Conservation (phyloP, 1,140 invertebrate genomes). For the Telenomus remus region DNA sequence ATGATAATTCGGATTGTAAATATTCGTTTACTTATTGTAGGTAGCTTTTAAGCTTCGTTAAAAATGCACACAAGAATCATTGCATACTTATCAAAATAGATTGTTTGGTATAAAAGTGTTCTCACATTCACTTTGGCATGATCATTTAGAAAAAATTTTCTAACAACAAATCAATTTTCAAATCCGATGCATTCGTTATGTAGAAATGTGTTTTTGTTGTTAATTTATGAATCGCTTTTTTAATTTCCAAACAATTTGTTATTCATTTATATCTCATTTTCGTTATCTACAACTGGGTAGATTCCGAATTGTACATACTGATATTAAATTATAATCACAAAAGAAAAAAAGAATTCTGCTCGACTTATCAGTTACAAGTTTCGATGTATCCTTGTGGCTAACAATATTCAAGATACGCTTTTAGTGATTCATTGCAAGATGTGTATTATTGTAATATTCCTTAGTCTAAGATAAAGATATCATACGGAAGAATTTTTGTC, state of each 20-base stretch:
- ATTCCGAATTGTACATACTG: conserved; percentile 15
- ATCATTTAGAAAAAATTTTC: conserved; percentile 7
- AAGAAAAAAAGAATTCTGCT: not conserved
- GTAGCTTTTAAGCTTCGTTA: conserved; percentile 11
- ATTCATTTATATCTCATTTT: too few species aligned
- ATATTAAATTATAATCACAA: conserved; percentile 8
- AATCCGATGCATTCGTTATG: conserved; percentile 7
- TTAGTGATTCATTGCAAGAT: conserved; percentile 1
- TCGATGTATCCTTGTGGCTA: not conserved
- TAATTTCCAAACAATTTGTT: too few species aligned
- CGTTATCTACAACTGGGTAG: conserved; percentile 35
- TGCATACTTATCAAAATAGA: conserved; percentile 19
- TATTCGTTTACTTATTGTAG: conserved; percentile 36
- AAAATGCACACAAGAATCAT: conserved; percentile 5
- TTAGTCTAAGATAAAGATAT: conserved; percentile 34
- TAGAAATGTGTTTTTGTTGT: not conserved
- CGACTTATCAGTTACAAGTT: conserved; percentile 4
- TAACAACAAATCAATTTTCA: conserved; percentile 8
- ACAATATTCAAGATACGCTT: conserved; percentile 1
- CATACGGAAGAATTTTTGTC: conserved; percentile 36
- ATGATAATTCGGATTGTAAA: not conserved
- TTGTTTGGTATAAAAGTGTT: conserved; percentile 5
- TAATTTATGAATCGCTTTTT: not conserved
- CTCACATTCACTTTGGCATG: conserved; percentile 7
- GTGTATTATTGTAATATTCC: not conserved